A percentile compares a stretch with the other conserved stretches of the same genome.
Conservation (phyloP, 2,797 vertebrate genomes). For the Remorina albescens region DNA sequence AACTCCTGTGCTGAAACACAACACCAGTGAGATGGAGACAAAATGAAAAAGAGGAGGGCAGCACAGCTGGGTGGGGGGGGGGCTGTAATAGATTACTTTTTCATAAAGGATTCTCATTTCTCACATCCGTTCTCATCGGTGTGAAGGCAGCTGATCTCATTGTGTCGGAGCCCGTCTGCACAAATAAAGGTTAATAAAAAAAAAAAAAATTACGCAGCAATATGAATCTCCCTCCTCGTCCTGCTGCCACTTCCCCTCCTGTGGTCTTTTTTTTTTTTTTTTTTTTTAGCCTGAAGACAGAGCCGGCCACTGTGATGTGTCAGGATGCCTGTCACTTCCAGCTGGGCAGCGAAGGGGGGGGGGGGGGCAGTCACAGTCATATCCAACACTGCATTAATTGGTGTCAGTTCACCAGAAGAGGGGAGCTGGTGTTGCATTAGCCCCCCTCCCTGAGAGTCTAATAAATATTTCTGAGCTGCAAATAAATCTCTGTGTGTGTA, state of each 20-base stretch:
- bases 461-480: constrained; percentile 77
- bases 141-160: constrained; percentile 43
- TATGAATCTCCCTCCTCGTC: constrained; percentile 39
- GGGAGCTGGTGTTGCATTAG: constrained; percentile 37
- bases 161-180: constrained; percentile 28
- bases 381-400: constrained; percentile 80
- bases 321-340: constrained; percentile 61
- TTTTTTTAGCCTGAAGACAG: constrained; percentile 52
- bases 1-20: constrained; percentile 10
- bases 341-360: constrained; percentile 19
- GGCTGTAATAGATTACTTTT: constrained; percentile 58
- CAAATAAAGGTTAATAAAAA: constrained; percentile 32
- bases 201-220: constrained; percentile 17
- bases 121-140: constrained; percentile 61
- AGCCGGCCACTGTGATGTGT: constrained; percentile 60
- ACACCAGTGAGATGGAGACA: constrained; percentile 19
- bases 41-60: constrained; percentile 42
- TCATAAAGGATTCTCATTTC: constrained; percentile 59
- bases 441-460: constrained; percentile 72
- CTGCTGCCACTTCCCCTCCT: constrained; percentile 39
- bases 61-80: no score
- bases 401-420: constrained; percentile 72
- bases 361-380: constrained; percentile 50
- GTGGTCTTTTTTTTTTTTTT: constrained; percentile 8
- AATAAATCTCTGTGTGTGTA: constrained; percentile 41